Evolutionary conservation across 1,140 invertebrate species (phyloP).

Genomic region (Odontomachus brunneus): DNA sequence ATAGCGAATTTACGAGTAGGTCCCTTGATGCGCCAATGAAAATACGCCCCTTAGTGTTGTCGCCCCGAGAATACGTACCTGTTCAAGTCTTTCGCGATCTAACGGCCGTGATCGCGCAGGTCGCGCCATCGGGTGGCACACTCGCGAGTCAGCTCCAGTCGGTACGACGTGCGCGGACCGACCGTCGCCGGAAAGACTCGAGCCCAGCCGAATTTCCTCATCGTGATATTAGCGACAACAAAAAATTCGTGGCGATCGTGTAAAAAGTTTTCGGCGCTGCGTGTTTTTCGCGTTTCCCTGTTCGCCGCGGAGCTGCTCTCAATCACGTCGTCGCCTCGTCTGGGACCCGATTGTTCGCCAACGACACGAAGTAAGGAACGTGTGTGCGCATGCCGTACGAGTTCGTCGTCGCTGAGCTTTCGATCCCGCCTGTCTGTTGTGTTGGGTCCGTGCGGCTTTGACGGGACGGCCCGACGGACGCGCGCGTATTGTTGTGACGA

Average conservation of each 20-base stretch:
- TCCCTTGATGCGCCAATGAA: too few relatives aligned
- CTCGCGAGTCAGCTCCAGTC: background rate
- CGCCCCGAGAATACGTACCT: too few relatives aligned
- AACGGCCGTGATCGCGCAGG: background rate
- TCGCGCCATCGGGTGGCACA: constrained; percentile 40
- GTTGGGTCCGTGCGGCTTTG: constrained; percentile 64
- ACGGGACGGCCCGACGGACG: constrained; percentile 65
- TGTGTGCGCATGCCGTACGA: background rate
- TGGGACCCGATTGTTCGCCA: constrained; percentile 38
- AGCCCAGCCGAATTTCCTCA: constrained; percentile 76
- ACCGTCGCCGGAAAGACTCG: constrained; percentile 67
- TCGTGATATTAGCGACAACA: constrained; percentile 82
- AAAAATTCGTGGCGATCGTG: constrained; percentile 79
- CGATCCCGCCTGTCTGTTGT: constrained; percentile 50
- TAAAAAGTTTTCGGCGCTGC: constrained; percentile 77
- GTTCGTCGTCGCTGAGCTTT: constrained; percentile 38
- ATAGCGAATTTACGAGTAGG: too few relatives aligned
- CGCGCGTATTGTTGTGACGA: constrained; percentile 76
- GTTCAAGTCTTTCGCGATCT: too few relatives aligned
- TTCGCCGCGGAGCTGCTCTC: constrained; percentile 25
- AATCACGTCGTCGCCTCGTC: constrained; percentile 33
- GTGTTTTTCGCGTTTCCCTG: constrained; percentile 67
- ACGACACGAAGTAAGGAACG: constrained; percentile 62
- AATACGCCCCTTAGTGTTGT: too few relatives aligned
- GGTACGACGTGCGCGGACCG: constrained; percentile 45